A percentile compares a stretch with the other conserved stretches of the same genome.
These are phyloP conservation scores for Gasterosteus nipponicus DNA, from an alignment of 2,113 vertebrate species.

Conservation along the genomic window DNA sequence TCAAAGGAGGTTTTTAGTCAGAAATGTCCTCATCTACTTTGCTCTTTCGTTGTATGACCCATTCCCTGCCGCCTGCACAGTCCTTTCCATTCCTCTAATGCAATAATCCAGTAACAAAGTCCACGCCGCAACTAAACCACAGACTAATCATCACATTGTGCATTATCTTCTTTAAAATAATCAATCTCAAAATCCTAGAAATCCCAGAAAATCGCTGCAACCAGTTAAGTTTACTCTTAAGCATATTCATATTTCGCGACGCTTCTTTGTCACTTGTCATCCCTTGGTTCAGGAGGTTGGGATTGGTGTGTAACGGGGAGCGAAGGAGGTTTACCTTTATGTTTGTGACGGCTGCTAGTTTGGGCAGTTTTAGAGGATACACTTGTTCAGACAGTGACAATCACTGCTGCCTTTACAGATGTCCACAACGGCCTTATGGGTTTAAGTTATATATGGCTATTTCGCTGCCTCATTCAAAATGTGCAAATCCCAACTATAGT, in stretches of 20 bases:
- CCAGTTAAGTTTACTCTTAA: not conserved
- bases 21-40: not conserved
- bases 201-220: not conserved
- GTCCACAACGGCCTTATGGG: not conserved
- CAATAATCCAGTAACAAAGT: not conserved
- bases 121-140: not conserved
- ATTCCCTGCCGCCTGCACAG: too few species aligned
- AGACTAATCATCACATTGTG: too few species aligned
- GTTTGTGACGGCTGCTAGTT: conserved; percentile 45
- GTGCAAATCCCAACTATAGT: not conserved
- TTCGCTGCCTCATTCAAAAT: not conserved
- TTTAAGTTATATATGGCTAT: not conserved
- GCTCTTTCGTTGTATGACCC: conserved; percentile 5
- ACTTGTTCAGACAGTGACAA: not conserved
- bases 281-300: not conserved
- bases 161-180: not conserved
- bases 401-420: not conserved
- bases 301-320: accelerated
- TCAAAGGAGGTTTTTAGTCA: not conserved
- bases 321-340: not conserved
- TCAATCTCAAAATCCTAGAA: not conserved
- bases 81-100: not conserved
- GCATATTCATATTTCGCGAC: not conserved
- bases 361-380: conserved; percentile 38
- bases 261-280: not conserved